phyloP scores from a whole-genome alignment of 2,797 vertebrate species.

The Muscicapa striata region DNA sequence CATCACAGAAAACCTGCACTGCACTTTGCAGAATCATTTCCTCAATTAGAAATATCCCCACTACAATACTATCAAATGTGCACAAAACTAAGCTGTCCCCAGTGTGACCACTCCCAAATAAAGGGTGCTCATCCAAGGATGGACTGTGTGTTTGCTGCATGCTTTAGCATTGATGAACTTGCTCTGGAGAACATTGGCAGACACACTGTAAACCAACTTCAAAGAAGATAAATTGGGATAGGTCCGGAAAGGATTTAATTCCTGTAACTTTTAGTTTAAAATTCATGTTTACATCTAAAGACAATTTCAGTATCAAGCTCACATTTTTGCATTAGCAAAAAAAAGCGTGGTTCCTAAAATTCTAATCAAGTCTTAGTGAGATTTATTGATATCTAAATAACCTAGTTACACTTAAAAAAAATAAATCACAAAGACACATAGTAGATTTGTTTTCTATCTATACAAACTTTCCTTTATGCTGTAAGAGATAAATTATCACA shows the following conservation, averaged over 20 bases:
- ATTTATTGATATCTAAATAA: neutral
- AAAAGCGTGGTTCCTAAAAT: neutral
- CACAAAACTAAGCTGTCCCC: neutral
- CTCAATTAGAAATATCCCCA: neutral
- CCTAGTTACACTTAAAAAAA: neutral
- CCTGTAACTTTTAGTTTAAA: neutral
- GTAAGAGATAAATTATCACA: neutral
- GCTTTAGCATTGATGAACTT: neutral
- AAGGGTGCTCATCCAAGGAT: neutral
- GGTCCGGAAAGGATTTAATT: neutral
- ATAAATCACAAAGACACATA: accelerated
- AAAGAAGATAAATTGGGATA: neutral
- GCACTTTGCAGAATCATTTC: neutral
- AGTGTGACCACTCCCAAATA: neutral
- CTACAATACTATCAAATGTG: neutral
- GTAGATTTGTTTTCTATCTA: neutral
- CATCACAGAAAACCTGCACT: neutral
- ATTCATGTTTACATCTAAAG: neutral
- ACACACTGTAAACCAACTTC: neutral
- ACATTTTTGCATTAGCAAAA: neutral
- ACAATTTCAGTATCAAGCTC: neutral
- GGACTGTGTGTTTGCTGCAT: neutral
- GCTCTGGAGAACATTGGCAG: neutral
- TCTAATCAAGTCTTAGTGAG: neutral
- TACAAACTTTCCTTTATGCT: neutral